phyloP scores from a whole-genome alignment of 1,140 invertebrate genomes.

The Caenorhabditis tropicalis region DNA sequence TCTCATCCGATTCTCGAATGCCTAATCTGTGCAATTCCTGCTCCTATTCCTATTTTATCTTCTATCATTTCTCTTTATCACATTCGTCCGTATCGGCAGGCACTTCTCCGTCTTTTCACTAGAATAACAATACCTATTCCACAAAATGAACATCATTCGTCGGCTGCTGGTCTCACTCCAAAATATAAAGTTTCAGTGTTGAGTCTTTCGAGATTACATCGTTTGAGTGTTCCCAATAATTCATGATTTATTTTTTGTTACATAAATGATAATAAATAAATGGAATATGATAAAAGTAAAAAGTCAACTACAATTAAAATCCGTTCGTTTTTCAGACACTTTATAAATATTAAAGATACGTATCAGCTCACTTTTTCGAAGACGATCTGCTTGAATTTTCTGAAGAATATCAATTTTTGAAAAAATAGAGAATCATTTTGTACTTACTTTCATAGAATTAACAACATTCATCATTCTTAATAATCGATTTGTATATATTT shows the following conservation, averaged over 20 bases:
- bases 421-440: too few relatives aligned
- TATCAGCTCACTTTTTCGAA: neutral
- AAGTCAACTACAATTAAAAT: neutral
- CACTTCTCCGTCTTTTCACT: neutral
- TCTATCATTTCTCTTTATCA: conserved; percentile 18
- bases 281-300: neutral
- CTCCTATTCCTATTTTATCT: conserved; percentile 1
- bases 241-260: neutral
- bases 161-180: neutral
- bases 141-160: neutral
- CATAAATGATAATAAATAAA: neutral
- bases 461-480: neutral
- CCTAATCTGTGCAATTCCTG: conserved; percentile 1
- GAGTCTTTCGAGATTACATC: neutral
- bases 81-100: neutral
- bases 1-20: neutral
- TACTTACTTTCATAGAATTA: neutral
- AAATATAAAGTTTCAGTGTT: conserved; percentile 5
- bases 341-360: conserved; percentile 10
- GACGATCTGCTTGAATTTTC: conserved; percentile 17
- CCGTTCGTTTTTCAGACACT: conserved; percentile 17
- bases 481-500: neutral
- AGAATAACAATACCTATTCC: neutral
- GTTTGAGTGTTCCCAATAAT: conserved; percentile 24
- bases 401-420: neutral